Evolutionary conservation across 2,797 vertebrate genomes (phyloP), one percentile per base, ranked within the genome.

Genomic region (Arctocebus calabarensis): DNA sequence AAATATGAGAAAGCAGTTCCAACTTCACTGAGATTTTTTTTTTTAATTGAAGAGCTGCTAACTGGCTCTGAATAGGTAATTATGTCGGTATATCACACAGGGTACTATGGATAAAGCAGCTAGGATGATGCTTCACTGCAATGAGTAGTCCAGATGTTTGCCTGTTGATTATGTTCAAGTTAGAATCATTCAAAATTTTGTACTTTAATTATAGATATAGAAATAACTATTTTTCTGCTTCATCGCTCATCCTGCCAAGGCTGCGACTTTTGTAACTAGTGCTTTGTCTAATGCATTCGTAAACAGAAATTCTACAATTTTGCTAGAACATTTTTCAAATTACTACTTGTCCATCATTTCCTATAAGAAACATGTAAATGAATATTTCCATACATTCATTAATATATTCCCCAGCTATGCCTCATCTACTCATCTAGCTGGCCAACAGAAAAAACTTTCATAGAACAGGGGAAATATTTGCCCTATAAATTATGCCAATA

Each of bases 211-310:
- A 94, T 78, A 86, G 85, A 95, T 45, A 90, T 93, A 77, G 91
- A 95, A 95, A 95, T 96, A 95, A 97, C 97, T 97, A 81, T 92
- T 97, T 92, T 66, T 93, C 70, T 95, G 73, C 82, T 43, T 97
- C 88, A 93, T 95, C 93, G 61, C 75, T 95, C 96, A 95, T 77
- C 61, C 91, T 88, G 86, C 77, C 95, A 95, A 73, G 34, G 12
- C 62, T 87, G 40, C 91, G 48, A 90, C 62, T 94, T 91, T 78
- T 91, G 19, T 75, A 95, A 88, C 62, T 83, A 95, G 23, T 94
- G 32, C 83, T 96, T 96, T 86, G 45, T 64, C 61, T 61, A 71
- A 6, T 70, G 22, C 48, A 83, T 73, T 78, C 55, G 37, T 94
- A 83, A 95, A 93, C 32, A 95, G 74, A 84, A 85, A 84, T 89